Percentiles rank a stretch among this genome's conserved stretches.
Evolutionary conservation across 2,797 vertebrate genomes (phyloP).

Genomic region (Hybognathus amarus): DNA sequence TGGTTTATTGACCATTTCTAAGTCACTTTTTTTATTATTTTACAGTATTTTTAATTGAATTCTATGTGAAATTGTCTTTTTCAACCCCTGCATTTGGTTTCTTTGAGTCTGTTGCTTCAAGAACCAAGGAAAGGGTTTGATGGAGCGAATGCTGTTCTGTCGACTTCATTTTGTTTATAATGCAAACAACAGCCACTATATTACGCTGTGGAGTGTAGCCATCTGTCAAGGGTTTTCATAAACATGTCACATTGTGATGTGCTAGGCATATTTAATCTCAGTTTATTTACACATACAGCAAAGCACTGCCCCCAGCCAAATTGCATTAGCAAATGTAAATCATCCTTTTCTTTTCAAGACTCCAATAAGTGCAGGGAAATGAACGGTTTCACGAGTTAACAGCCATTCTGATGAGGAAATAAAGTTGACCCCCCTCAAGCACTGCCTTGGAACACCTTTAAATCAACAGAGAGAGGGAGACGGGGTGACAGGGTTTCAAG

Average conservation of each 20-base stretch:
- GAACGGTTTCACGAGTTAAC: conserved; percentile 68
- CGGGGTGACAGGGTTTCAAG: conserved; percentile 58
- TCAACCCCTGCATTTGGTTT: conserved; percentile 61
- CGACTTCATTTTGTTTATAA: conserved; percentile 72
- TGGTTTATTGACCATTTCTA: background rate
- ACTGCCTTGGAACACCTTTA: conserved; percentile 60
- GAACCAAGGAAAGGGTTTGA: conserved; percentile 65
- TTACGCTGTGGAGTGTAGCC: conserved; percentile 65
- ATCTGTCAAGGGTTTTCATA: conserved; percentile 76
- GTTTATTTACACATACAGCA: conserved; percentile 69
- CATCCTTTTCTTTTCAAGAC: conserved; percentile 44
- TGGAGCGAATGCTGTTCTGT: conserved; percentile 71
- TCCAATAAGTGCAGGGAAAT: conserved; percentile 63
- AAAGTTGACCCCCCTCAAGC: conserved; percentile 60
- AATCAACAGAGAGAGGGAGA: conserved; percentile 64
- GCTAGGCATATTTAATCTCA: conserved; percentile 71
- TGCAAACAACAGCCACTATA: conserved; percentile 61
- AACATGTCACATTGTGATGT: conserved; percentile 69
- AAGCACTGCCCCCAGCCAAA: conserved; percentile 43
- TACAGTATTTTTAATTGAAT: conserved; percentile 48
- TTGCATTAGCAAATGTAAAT: conserved; percentile 56
- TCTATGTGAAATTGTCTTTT: conserved; percentile 69
- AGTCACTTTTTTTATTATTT: background rate
- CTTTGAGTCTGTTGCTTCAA: conserved; percentile 69
- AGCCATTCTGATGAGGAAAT: conserved; percentile 69